Base-by-base conservation (phyloP, 2,888 invertebrate species). In the Liodrosophila aerea region DNA sequence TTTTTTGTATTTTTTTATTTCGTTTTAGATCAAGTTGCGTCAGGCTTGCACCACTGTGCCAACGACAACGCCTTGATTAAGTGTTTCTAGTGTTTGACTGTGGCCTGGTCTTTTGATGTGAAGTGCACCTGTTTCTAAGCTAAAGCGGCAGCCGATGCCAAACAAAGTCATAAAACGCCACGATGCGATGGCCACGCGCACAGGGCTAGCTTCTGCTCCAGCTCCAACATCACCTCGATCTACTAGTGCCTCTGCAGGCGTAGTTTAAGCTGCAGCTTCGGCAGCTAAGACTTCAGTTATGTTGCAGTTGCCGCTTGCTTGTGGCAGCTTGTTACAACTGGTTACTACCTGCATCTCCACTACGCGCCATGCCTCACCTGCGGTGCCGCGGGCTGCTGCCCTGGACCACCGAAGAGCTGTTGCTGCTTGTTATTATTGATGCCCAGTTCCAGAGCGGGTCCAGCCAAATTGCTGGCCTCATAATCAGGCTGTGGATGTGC, bases 91-190 rank as follows among this genome's bases (percentile, higher is more conserved):
- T 70, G 62, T 47, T 44, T 47, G 63, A 59, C 76, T 66, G 62
- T 76, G 76, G 68, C 60, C 66, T 50, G 66, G 60, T 51, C 65
- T 66, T 73, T 60, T 69, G 85, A 81, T 83, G 85, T 83, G 84
- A 85, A 76, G 81, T 81, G 81, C 81, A 81, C 81, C 85, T 81
- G 81, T 81, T 85, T 85, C 70, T 73, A 69, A 69, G 74, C 60
- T 69, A 53, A 68, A 69, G 60, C 71, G 57, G 71, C 69, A 73
- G 71, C 66, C 45, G 62, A 57, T 62, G 67, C 71, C 78, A 85
- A 85, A 81, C 84, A 81, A 68, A 81, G 81, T 85, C 81, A 83
- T 85, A 81, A 85, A 81, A 81, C 81, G 74, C 73, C 78, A 74
- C 50, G 66, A 57, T 54, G 67, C 66, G 69, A 66, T 66, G 56